Base-by-base conservation (phyloP, 2,888 invertebrate species). In the Hirtodrosophila alboralis region DNA sequence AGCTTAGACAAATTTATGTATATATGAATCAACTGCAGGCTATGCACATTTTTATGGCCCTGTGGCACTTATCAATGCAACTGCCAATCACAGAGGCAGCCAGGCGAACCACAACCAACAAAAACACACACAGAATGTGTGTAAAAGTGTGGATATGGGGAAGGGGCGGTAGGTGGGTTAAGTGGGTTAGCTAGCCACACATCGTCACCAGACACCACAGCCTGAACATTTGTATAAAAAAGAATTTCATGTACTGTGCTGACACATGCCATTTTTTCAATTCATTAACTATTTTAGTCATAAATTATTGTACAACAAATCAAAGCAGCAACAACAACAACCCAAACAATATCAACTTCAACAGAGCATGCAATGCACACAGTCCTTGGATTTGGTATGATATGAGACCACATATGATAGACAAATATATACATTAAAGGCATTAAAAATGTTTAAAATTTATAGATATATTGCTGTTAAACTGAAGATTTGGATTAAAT, bases 221-320 rank as follows among this genome's bases (percentile, higher is more conserved):
- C 16, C 28, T 65, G 53, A 61, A 44, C 59, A 71, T 54, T 71
- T 75, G 66, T 49, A 53, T 47, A 56, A 76, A 76, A 76, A 59
- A 59, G 67, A n/a, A 73, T 59, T 69, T 66, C 65, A 72, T 72
- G 41, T 38, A 53, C 61, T 64, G 38, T 56, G 73, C 79, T 77
- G 79, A 75, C 76, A 75, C 70, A 75, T 53, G 63, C 67, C 66
- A 41, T 73, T 78, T 78, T 78, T 77, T 73, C 79, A 73, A 73
- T 79, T 78, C 76, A 77, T 78, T 77, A 79, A 78, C 75, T 64
- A 64, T 77, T 79, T 79, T 72, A 75, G 70, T 48, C 75, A 72
- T 78, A 78, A 78, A 76, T 76, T 72, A 57, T 47, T 43, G 58
- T 31, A 41, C 49, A 58, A 45, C 48, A 36, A 67, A 61, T 37